Evolutionary conservation across 2,113 vertebrate species (phyloP).

Genomic region (Cettia cetti): DNA sequence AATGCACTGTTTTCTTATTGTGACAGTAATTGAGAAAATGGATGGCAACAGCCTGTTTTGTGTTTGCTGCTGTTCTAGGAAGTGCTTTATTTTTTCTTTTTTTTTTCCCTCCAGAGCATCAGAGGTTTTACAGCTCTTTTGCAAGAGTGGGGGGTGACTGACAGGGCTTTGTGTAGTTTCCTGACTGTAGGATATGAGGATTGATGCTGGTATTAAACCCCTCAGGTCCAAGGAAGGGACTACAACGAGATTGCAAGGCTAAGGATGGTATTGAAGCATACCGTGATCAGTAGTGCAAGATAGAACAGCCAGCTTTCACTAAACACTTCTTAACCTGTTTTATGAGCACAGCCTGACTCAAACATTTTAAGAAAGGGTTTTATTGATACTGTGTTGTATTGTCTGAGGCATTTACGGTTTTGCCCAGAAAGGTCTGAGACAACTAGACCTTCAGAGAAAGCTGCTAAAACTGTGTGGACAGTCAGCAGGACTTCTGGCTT

Average conservation of each 20-base stretch:
- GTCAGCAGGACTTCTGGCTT: neutral
- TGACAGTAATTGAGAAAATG: conserved; percentile 35
- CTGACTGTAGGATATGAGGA: neutral
- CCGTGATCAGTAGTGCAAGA: neutral
- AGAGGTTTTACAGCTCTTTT: neutral
- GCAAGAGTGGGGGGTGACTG: neutral
- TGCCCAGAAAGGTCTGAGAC: neutral
- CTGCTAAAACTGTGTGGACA: neutral
- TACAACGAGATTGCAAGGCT: neutral
- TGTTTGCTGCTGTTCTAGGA: neutral
- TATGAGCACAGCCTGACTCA: neutral
- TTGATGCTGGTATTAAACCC: neutral
- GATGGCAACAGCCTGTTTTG: neutral
- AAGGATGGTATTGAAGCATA: neutral
- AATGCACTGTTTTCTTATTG: neutral
- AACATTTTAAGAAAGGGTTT: neutral
- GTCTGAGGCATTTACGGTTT: neutral
- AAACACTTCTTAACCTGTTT: neutral
- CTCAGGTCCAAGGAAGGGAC: neutral
- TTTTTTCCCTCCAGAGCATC: neutral
- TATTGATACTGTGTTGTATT: neutral
- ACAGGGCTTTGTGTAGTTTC: neutral
- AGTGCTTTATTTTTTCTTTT: neutral
- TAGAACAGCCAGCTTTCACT: neutral
- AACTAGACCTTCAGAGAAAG: neutral